These are phyloP conservation scores for Busseola fusca DNA, from an alignment of 2,888 invertebrate genomes.

Conservation along the genomic window DNA sequence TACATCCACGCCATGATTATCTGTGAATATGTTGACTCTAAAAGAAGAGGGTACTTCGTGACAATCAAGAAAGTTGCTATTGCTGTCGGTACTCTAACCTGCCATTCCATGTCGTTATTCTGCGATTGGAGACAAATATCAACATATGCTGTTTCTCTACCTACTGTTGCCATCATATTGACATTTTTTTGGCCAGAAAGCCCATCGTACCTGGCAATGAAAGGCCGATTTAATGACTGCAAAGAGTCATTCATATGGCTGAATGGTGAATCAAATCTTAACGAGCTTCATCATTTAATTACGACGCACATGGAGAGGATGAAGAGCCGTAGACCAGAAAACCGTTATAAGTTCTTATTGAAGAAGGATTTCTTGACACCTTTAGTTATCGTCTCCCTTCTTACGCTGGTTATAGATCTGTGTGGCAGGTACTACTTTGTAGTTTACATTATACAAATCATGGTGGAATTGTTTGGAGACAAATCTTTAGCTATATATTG, in stretches of 20 bases:
- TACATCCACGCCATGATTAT: slow-evolving; percentile 65
- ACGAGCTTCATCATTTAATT: slow-evolving; percentile 63
- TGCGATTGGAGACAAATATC: slow-evolving; percentile 70
- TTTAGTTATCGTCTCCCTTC: slow-evolving; percentile 58
- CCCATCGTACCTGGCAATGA: slow-evolving; percentile 69
- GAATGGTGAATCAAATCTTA: slow-evolving; percentile 61
- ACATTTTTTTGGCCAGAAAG: slow-evolving; percentile 72
- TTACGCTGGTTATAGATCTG: slow-evolving; percentile 67
- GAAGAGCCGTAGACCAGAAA: slow-evolving; percentile 19
- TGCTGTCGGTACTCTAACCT: slow-evolving; percentile 63
- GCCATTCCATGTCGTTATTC: slow-evolving; percentile 65
- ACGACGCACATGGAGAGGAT: slow-evolving; percentile 55
- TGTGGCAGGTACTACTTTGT: slow-evolving; percentile 69
- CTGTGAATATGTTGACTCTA: slow-evolving; percentile 68
- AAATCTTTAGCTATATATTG: slow-evolving; percentile 66
- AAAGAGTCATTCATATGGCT: slow-evolving; percentile 66
- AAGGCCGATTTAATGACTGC: slow-evolving; percentile 68
- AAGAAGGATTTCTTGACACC: slow-evolving; percentile 68
- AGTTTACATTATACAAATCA: slow-evolving; percentile 68
- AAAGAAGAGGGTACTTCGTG: slow-evolving; percentile 69
- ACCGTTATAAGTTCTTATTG: slow-evolving; percentile 49
- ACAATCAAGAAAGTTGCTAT: slow-evolving; percentile 63
- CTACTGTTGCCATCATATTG: slow-evolving; percentile 53
- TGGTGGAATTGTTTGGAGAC: slow-evolving; percentile 63
- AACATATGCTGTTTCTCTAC: slow-evolving; percentile 49